Percentiles rank a stretch among this genome's conserved stretches.
Evolutionary conservation across 2,888 invertebrate genomes (phyloP).

Genomic region (Pyralis farinalis): DNA sequence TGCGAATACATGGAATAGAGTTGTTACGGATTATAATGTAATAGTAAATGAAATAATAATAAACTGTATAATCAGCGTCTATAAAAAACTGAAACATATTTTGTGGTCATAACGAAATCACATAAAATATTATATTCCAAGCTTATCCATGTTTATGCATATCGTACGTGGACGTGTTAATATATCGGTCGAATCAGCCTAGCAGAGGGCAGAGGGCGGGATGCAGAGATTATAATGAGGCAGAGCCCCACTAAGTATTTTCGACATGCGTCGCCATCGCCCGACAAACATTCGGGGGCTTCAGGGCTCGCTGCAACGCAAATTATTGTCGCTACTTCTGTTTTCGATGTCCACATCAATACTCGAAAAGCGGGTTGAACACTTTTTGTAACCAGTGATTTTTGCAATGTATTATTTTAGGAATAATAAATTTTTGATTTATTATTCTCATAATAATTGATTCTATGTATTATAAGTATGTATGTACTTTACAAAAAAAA

Average conservation of each 20-base stretch:
- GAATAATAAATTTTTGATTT: too few relatives aligned
- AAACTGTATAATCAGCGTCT: too few relatives aligned
- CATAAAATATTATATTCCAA: not conserved
- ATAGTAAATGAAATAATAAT: too few relatives aligned
- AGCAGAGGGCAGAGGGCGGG: conserved; percentile 43
- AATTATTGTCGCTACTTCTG: conserved; percentile 53
- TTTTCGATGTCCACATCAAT: conserved; percentile 40
- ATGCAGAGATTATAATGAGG: conserved; percentile 77
- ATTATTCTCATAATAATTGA: too few relatives aligned
- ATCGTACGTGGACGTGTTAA: conserved; percentile 63
- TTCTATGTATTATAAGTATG: too few relatives aligned
- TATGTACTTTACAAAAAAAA: too few relatives aligned
- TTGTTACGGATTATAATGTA: too few relatives aligned
- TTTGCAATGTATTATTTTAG: too few relatives aligned
- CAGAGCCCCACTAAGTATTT: conserved; percentile 78
- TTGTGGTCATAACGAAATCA: too few relatives aligned
- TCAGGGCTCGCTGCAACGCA: conserved; percentile 53
- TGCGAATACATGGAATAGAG: too few relatives aligned
- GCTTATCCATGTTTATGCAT: conserved; percentile 38
- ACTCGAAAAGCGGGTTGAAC: not conserved
- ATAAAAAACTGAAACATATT: too few relatives aligned
- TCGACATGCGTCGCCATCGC: conserved; percentile 79
- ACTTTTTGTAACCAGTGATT: too few relatives aligned
- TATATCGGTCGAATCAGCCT: conserved; percentile 66
- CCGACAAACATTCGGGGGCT: conserved; percentile 75